Evolutionary conservation across 2,888 invertebrate species (phyloP), one percentile per base, ranked within the genome.

Genomic region (Lamellibrachia columna): DNA sequence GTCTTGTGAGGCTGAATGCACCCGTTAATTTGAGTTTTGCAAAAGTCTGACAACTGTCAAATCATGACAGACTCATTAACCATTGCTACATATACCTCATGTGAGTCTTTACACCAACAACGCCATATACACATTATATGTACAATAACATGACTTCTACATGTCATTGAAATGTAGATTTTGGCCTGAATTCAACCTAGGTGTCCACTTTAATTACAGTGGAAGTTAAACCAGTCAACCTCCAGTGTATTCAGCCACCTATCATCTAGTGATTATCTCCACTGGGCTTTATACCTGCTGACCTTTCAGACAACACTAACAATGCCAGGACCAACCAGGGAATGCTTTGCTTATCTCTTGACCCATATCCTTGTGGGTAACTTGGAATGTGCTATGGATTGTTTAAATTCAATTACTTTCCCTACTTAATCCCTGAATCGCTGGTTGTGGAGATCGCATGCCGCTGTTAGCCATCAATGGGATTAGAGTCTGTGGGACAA

Each of bases 401-500:
- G 75, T 75, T 75, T 75, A 75, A 75, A 75, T 75, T 75, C 75
- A 75, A 75, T 75, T 75, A 75, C 75, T 75, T 75, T 75, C 75
- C 75, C 75, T n/a, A 3, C 75, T 75, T 75, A 75, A 75, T 75
- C 75, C 75, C 75, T 22, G 22, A 22, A 75, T 75, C 75, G 75
- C 75, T 22, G 75, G 75, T n/a, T 75, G 75, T n/a, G 15, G 75
- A 75, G 75, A 75, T 75, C 75, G 1, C 40, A 40, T 40, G 40
- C 40, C 40, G 40, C 40, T 40, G 22, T 75, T 75, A 3, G n/a
- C 75, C 75, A 75, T 75, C 75, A 75, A 22, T 22, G 22, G 75
- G 75, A 75, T 75, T 75, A 75, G 22, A 75, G 6, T 15, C n/a
- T 75, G 75, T n/a, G 75, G n/a, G 75, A 75, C 75, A 75, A 75